Conservation (phyloP, 2,113 vertebrate genomes). For the Prionailurus bengalensis region DNA sequence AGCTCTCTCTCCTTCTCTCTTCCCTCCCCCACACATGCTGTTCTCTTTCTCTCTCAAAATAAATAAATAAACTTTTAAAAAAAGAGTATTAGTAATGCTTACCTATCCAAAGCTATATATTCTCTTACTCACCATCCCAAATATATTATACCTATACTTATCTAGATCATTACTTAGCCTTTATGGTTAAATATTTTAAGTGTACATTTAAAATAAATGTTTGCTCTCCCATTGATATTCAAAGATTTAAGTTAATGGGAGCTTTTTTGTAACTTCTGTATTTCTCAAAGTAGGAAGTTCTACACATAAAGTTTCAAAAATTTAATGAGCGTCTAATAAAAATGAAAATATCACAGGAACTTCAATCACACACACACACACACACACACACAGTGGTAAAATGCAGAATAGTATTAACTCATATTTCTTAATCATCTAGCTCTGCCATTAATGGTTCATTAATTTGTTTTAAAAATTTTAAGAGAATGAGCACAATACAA, state of each 20-base stretch:
- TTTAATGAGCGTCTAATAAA: neutral
- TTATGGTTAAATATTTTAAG: neutral
- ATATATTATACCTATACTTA: neutral
- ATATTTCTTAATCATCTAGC: neutral
- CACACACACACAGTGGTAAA: neutral
- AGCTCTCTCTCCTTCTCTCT: too few relatives aligned
- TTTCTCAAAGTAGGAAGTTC: neutral
- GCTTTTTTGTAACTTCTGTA: neutral
- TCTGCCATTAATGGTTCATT: neutral
- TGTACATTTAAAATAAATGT: neutral
- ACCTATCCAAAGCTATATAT: neutral
- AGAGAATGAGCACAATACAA: neutral
- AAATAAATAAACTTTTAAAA: too few relatives aligned
- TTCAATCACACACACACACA: neutral
- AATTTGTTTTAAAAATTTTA: neutral
- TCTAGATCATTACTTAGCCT: neutral
- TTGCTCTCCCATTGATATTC: neutral
- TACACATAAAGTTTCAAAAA: neutral
- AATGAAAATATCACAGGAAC: neutral
- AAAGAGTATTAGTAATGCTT: neutral
- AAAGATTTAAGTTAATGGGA: neutral
- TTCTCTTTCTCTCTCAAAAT: too few relatives aligned
- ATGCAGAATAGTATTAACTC: neutral
- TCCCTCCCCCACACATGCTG: too few relatives aligned
- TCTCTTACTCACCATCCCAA: neutral